A percentile compares a stretch with the other conserved stretches of the same genome.
These are phyloP conservation scores for Takifugu rubripes DNA, from an alignment of 2,797 vertebrate genomes.

Conservation along the genomic window DNA sequence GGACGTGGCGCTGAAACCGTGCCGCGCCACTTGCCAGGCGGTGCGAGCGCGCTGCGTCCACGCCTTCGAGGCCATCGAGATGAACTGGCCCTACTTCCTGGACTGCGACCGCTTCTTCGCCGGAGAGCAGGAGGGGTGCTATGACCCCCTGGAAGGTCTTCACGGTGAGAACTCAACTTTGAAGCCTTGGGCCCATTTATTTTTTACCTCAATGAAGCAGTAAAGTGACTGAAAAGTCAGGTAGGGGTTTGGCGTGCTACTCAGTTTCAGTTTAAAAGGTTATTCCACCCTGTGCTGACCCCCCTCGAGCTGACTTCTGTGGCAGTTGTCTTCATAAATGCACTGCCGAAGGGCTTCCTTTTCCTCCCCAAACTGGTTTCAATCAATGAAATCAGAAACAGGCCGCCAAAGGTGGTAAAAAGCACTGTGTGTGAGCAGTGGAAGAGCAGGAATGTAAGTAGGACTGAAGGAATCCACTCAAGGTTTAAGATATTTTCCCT, in stretches of 20 bases:
- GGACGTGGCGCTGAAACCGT: slow-evolving; percentile 75
- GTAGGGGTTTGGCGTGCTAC: neutral
- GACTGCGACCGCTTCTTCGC: slow-evolving; percentile 88
- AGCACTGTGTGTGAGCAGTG: too few relatives aligned
- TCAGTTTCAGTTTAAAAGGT: neutral
- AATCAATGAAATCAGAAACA: slow-evolving; percentile 6
- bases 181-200: neutral
- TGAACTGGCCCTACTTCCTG: slow-evolving; percentile 98
- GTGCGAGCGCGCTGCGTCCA: slow-evolving; percentile 76
- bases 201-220: neutral
- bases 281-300: too few relatives aligned
- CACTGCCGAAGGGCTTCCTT: neutral
- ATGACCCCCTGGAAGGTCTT: slow-evolving; percentile 84
- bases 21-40: slow-evolving; percentile 79
- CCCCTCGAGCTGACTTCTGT: too few relatives aligned
- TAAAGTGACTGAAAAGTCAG: too few relatives aligned
- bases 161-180: slow-evolving; percentile 69
- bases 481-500: too few relatives aligned
- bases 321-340: too few relatives aligned
- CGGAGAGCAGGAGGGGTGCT: slow-evolving; percentile 84
- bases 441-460: too few relatives aligned
- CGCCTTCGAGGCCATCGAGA: slow-evolving; percentile 85
- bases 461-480: too few relatives aligned
- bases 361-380: neutral
- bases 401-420: slow-evolving; percentile 1